Evolutionary conservation across 2,797 vertebrate genomes (phyloP).

Genomic region (Semotilus atromaculatus): DNA sequence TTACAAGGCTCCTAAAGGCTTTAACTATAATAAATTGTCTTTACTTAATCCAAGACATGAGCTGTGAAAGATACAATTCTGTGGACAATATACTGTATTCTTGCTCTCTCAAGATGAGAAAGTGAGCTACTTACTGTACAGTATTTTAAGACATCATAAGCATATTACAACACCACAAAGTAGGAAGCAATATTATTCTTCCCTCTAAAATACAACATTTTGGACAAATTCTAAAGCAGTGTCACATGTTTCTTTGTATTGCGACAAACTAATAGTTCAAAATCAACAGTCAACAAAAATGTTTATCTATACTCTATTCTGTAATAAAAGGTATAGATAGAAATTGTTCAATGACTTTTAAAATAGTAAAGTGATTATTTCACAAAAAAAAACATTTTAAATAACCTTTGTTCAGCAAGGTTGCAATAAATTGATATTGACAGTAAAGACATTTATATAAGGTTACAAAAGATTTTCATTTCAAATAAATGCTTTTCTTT

Average conservation of each 20-base stretch:
- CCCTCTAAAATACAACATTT: not conserved
- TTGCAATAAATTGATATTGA: not conserved
- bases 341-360: not conserved
- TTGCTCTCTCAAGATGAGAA: not conserved
- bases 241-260: not conserved
- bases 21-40: not conserved
- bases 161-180: not conserved
- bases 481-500: not conserved
- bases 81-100: not conserved
- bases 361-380: not conserved
- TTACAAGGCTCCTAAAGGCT: not conserved
- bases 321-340: not conserved
- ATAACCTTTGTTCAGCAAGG: not conserved
- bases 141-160: not conserved
- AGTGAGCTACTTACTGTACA: not conserved
- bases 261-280: not conserved
- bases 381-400: too few relatives aligned
- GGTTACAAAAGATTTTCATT: not conserved
- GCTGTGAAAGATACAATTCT: not conserved
- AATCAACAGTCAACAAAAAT: not conserved
- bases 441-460: not conserved
- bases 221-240: not conserved
- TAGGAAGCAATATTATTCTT: not conserved
- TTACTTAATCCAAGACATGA: not conserved
- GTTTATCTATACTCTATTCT: not conserved